phyloP scores from a whole-genome alignment of 2,888 invertebrate genomes.

The Mesorhabditis belari region DNA sequence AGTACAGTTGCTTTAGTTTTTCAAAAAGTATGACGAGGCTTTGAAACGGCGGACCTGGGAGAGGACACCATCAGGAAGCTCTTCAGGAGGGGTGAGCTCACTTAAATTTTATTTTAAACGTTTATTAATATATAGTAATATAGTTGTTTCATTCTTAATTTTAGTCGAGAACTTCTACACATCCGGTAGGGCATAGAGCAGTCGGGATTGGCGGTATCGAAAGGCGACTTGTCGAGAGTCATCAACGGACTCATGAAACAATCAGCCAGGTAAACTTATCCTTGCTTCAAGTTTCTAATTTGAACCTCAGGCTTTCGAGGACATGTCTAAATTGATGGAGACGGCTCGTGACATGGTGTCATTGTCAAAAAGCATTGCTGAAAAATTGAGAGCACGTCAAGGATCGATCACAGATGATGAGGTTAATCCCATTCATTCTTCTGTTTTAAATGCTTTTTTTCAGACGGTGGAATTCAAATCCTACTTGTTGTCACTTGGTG shows the following conservation, averaged over 20 bases:
- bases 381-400: conserved; percentile 84
- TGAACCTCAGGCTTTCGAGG: conserved; percentile 79
- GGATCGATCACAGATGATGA: conserved; percentile 92
- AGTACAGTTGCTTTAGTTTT: conserved; percentile 51
- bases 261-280: conserved; percentile 68
- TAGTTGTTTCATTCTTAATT: not conserved
- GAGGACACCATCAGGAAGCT: conserved; percentile 46
- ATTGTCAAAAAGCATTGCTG: conserved; percentile 81
- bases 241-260: conserved; percentile 81
- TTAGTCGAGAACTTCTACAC: conserved; percentile 31
- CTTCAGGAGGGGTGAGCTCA: conserved; percentile 39
- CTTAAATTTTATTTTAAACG: not conserved
- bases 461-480: conserved; percentile 89
- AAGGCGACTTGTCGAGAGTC: conserved; percentile 78
- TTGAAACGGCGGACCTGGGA: conserved; percentile 46
- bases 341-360: conserved; percentile 96
- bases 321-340: conserved; percentile 83
- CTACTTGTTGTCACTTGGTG: conserved; percentile 88
- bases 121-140: not conserved
- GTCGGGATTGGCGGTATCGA: conserved; percentile 90
- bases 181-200: conserved; percentile 42
- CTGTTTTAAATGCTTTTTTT: conserved; percentile 13
- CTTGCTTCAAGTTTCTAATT: not conserved
- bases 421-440: conserved; percentile 37
- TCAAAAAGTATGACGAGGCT: conserved; percentile 46